Base-by-base conservation (phyloP, 2,888 invertebrate genomes). In the Eristalis arbustorum region DNA sequence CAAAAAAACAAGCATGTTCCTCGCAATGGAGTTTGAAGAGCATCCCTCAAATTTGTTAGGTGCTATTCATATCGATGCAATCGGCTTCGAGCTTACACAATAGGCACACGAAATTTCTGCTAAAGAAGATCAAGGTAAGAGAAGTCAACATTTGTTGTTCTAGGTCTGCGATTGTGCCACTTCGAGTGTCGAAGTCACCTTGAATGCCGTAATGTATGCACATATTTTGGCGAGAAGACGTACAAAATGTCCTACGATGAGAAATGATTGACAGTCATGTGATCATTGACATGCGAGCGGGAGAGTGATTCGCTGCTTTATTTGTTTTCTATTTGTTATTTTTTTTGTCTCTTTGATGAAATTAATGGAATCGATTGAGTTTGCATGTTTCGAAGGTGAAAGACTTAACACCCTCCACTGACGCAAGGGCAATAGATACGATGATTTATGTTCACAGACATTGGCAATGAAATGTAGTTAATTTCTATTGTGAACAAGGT, bases 111-210 rank as follows among this genome's bases (percentile, higher is more conserved):
- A 11, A 74, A 64, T 63, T 61, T 67, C 57, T 72, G 76, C 14
- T 62, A 59, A 69, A 62, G 64, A 79, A 71, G 84, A 84, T 72
- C 79, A 79, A 79, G 79, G 79, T 84, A 61, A 42, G 13, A 37
- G 37, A 56, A 64, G 31, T 4, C 34, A 3, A 42, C 40, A 23
- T 69, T 42, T 72, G 42, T 72, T 59, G 66, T 68, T 49, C 79
- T 57, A 67, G 63, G 80, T 68, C 63, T 76, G 66, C 57, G 61
- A 63, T 67, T 22, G 56, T 40, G 31, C 42, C 42, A 67, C 40
- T 62, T 23, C 11, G 11, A 25, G 79, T 84, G 80, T 79, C 18
- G 59, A 57, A 72, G 69, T 73, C 69, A 72, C 80, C 76, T 84
- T 80, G 72, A 72, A 34, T 57, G 34, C 31, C 40, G 11, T 56